A percentile compares a stretch with the other conserved stretches of the same genome.
Evolutionary conservation across 2,113 vertebrate genomes (phyloP).

Genomic region (Labeo catla): DNA sequence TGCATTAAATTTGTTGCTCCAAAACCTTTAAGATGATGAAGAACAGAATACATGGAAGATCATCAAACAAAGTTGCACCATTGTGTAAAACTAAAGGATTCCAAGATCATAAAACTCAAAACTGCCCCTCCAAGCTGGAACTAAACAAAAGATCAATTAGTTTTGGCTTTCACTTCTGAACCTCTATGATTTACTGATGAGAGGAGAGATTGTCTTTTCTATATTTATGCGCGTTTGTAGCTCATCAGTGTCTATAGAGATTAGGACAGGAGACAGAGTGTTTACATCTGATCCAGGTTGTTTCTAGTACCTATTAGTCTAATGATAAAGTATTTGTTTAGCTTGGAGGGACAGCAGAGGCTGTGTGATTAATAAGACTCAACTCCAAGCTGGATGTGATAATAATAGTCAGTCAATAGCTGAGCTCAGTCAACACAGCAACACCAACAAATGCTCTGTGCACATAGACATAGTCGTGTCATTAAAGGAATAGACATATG

Average conservation of each 20-base stretch:
- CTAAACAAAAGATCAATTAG: constrained; percentile 23
- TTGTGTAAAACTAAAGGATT: constrained; percentile 41
- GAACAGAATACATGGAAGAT: constrained; percentile 45
- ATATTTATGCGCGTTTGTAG: neutral
- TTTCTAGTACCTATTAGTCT: neutral
- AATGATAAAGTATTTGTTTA: constrained; percentile 46
- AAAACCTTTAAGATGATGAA: constrained; percentile 36
- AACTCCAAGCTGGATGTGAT: constrained; percentile 19
- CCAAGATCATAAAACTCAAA: constrained; percentile 29
- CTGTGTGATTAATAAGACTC: constrained; percentile 42
- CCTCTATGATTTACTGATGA: constrained; percentile 1
- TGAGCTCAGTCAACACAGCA: neutral
- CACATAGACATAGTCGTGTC: constrained; percentile 7
- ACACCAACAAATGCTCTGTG: neutral
- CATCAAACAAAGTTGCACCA: constrained; percentile 31
- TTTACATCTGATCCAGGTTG: constrained; percentile 21
- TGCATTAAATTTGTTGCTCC: constrained; percentile 52
- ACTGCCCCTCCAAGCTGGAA: constrained; percentile 12
- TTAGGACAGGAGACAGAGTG: neutral
- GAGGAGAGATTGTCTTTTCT: neutral
- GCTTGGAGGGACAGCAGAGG: constrained; percentile 58
- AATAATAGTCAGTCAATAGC: neutral
- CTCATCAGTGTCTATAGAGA: constrained; percentile 5
- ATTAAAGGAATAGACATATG: neutral
- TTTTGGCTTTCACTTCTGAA: constrained; percentile 32